Base-by-base conservation (phyloP, 2,113 vertebrate genomes). In the Tetraodon nigroviridis region DNA sequence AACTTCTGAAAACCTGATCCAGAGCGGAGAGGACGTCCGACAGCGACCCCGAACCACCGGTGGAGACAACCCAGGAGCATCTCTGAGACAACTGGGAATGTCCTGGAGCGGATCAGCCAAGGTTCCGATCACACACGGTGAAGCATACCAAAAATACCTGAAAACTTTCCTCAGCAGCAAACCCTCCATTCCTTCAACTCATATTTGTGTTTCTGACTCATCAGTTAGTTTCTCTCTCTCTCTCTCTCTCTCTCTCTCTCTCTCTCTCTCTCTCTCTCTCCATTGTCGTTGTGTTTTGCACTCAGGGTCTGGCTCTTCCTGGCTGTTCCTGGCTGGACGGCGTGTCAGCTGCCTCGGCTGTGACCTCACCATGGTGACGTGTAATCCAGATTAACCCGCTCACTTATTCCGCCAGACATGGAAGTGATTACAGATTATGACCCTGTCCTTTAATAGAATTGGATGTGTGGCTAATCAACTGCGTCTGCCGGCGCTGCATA, bases 361-460 rank as follows among this genome's bases (percentile, higher is more conserved):
- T 80, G 81, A 86, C 73, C 76, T 82, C 79, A 80, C 71, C 19
- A 47, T 14, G 42, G 59, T 89, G 83, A 86, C 75, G 75, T 73
- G 63, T 86, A 86, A 89, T 88, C 84, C 84, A 86, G 83, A 89
- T 89, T 87, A 89, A 73, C 70, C 77, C 57, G 69, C 75, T 83
- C 64, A 67, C 68, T 75, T 86, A 83, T 86, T 86, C 77, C 55
- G 17, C 75, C 83, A 79, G 82, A 75, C 52, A 21, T 79, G 82
- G 78, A 85, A 80, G 83, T 75, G 80, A 87, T 86, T 85, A 86
- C 63, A 81, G 87, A 86, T 89, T 89, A 87, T 79, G 76, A 80
- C 83, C 19, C 42, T 52, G 69, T 84, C 46, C 76, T 80, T 81
- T 83, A 82, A 84, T 85, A 87, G 83, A 80, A 63, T 69, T 66